A percentile compares a stretch with the other conserved stretches of the same genome.
phyloP scores from a whole-genome alignment of 2,888 invertebrate species.

The Tipula unca region DNA sequence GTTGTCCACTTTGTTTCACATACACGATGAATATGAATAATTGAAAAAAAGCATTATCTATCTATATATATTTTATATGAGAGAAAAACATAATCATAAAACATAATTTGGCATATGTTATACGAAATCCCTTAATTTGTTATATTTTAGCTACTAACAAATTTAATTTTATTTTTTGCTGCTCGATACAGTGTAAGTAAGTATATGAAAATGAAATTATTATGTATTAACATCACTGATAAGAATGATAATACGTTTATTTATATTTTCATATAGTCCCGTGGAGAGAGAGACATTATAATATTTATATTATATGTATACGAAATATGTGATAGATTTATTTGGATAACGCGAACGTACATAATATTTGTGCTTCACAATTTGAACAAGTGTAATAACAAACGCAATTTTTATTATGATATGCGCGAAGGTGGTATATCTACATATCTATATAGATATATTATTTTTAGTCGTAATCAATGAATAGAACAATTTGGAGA shows the following conservation, averaged over 20 bases:
- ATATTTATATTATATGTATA: background rate
- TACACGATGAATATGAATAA: background rate
- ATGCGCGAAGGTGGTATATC: background rate
- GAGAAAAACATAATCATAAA: background rate
- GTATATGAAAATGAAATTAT: background rate
- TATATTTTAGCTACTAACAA: background rate
- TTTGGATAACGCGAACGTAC: background rate
- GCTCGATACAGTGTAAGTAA: background rate
- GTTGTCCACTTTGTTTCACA: background rate
- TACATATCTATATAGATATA: background rate
- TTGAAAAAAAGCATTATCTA: background rate
- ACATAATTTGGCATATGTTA: background rate
- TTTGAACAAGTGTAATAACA: background rate
- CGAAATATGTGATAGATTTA: background rate
- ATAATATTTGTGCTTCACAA: background rate
- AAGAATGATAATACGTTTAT: background rate
- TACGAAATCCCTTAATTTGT: background rate
- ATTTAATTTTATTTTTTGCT: background rate
- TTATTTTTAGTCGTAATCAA: background rate
- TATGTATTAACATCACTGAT: background rate
- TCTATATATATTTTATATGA: background rate
- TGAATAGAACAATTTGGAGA: background rate
- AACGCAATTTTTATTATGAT: background rate
- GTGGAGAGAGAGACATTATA: background rate
- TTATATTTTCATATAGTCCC: background rate